A percentile compares a stretch with the other conserved stretches of the same genome.
Evolutionary conservation across 2,888 invertebrate species (phyloP).

Genomic region (Globia sparganii): DNA sequence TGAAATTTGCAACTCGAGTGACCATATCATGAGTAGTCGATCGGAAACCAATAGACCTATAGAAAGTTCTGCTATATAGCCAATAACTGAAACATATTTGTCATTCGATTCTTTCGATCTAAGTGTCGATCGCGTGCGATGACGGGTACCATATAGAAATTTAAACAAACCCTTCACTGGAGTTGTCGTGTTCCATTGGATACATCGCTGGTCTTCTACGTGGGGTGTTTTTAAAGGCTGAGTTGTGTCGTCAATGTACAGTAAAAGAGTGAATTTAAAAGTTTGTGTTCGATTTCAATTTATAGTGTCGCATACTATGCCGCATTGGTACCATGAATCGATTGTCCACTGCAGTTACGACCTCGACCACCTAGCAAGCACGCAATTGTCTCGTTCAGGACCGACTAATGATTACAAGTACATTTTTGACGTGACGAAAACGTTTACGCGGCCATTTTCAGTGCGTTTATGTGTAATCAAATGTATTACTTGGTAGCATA

Average conservation of each 20-base stretch:
- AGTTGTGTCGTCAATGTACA: conserved; percentile 69
- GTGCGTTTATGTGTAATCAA: conserved; percentile 59
- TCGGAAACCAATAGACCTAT: conserved; percentile 74
- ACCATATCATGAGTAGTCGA: conserved; percentile 55
- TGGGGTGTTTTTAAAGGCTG: conserved; percentile 12
- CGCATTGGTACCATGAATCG: conserved; percentile 88
- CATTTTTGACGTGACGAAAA: conserved; percentile 70
- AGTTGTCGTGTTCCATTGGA: conserved; percentile 57
- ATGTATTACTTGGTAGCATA: conserved; percentile 18
- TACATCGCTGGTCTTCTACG: conserved; percentile 64
- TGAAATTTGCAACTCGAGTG: conserved; percentile 65
- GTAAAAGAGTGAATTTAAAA: conserved; percentile 67
- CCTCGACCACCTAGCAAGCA: conserved; percentile 86
- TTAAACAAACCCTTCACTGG: conserved; percentile 60
- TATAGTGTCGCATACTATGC: conserved; percentile 85
- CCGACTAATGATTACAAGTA: conserved; percentile 76
- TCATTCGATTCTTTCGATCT: conserved; percentile 76
- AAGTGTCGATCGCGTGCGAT: conserved; percentile 72
- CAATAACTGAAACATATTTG: conserved; percentile 73
- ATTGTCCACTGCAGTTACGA: conserved; percentile 87
- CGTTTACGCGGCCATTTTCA: conserved; percentile 54
- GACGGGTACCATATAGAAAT: conserved; percentile 69
- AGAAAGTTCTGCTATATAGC: conserved; percentile 69
- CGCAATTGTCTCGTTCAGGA: conserved; percentile 84
- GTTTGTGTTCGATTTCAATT: conserved; percentile 79